Evolutionary conservation across 1,140 invertebrate species (phyloP).

Genomic region (Mercenaria mercenaria): DNA sequence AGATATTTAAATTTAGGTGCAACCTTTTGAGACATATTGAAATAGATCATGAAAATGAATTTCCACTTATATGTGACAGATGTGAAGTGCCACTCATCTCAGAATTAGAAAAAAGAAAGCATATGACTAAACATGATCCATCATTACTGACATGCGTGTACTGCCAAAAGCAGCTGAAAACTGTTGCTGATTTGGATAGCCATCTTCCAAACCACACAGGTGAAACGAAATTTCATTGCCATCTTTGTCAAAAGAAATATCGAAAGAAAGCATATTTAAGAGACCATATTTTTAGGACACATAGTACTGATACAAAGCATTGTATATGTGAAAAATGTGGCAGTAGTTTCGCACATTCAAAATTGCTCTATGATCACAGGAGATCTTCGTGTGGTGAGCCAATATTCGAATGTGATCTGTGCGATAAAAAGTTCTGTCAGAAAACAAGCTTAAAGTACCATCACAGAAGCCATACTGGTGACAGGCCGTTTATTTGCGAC

Average conservation of each 20-base stretch:
- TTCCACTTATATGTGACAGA: not conserved
- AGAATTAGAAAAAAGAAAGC: constrained; percentile 13
- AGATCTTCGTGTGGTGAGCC: not conserved
- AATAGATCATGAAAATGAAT: not conserved
- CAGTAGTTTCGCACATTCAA: not conserved
- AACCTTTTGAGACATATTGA: not conserved
- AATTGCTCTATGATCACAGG: not conserved
- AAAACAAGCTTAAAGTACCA: not conserved
- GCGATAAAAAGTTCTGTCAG: not conserved
- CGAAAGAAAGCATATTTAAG: not conserved
- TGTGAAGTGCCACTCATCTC: not conserved
- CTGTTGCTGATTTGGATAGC: not conserved
- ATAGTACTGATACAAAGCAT: not conserved
- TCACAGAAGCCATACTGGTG: not conserved
- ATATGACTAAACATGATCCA: constrained; percentile 5
- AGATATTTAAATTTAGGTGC: not conserved
- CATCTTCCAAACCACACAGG: not conserved
- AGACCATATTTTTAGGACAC: not conserved
- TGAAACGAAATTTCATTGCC: not conserved
- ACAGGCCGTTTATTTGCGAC: constrained; percentile 6
- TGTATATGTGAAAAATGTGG: constrained; percentile 29
- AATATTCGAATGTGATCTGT: not conserved
- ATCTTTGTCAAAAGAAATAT: not conserved
- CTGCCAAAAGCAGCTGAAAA: not conserved
- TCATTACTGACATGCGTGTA: not conserved